A percentile compares a stretch with the other conserved stretches of the same genome.
These are phyloP conservation scores for Sminthopsis crassicaudata DNA, from an alignment of 2,113 vertebrate species.

Conservation along the genomic window DNA sequence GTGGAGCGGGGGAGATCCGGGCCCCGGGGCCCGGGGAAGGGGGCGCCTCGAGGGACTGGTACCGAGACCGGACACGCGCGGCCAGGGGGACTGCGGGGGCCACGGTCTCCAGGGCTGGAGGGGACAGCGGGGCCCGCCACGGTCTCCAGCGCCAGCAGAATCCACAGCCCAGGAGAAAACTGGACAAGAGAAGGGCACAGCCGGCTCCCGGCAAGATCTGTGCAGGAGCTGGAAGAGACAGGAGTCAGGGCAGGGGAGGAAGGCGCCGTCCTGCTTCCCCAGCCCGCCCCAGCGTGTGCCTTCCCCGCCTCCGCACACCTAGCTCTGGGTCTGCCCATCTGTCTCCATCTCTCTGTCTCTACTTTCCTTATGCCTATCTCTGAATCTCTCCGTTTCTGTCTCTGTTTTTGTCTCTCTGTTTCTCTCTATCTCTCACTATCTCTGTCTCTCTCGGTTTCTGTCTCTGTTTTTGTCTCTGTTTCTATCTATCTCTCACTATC, in stretches of 20 bases:
- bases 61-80: conserved; percentile 82
- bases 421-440: too few relatives aligned
- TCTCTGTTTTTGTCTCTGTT: too few relatives aligned
- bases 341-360: too few relatives aligned
- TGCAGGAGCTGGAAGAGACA: background rate
- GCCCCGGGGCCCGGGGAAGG: conserved; percentile 71
- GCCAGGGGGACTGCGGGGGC: conserved; percentile 55
- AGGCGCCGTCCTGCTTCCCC: background rate
- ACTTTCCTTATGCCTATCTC: too few relatives aligned
- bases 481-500: too few relatives aligned
- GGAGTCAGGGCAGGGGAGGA: background rate
- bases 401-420: too few relatives aligned
- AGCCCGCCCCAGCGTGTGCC: too few relatives aligned
- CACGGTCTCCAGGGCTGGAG: conserved; percentile 34
- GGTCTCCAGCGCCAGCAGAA: conserved; percentile 82
- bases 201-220: conserved; percentile 79
- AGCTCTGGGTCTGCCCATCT: too few relatives aligned
- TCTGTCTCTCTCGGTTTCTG: too few relatives aligned
- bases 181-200: conserved; percentile 86
- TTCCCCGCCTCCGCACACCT: too few relatives aligned
- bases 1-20: background rate
- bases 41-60: conserved; percentile 72
- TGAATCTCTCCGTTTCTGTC: too few relatives aligned
- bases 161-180: conserved; percentile 85
- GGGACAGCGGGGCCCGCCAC: conserved; percentile 45